Conservation (phyloP, 1,140 invertebrate species). For the Drosophila simulans region DNA sequence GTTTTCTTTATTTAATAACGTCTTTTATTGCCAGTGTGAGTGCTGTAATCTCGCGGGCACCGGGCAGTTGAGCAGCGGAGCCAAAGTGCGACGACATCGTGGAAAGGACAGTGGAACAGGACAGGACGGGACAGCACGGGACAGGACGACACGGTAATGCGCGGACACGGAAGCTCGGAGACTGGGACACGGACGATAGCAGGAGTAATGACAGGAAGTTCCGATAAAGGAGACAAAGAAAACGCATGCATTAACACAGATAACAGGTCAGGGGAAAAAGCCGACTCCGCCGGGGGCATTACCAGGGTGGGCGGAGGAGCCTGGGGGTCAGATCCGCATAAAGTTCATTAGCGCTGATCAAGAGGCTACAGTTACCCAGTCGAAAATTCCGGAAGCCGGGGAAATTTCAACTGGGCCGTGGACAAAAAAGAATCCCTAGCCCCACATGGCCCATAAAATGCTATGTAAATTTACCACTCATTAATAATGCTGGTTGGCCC, state of each 20-base stretch:
- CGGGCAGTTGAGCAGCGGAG: conserved; percentile 17
- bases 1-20: neutral
- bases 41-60: conserved; percentile 53
- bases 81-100: conserved; percentile 26
- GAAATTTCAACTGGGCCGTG: conserved; percentile 12
- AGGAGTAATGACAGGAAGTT: conserved; percentile 75
- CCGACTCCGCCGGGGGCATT: conserved; percentile 5
- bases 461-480: conserved; percentile 50
- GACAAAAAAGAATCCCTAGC: conserved; percentile 25
- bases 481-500: conserved; percentile 54
- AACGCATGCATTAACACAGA: conserved; percentile 76
- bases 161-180: conserved; percentile 48
- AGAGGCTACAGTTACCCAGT: conserved; percentile 23
- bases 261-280: conserved; percentile 44
- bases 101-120: conserved; percentile 7
- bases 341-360: conserved; percentile 77
- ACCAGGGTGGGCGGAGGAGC: neutral
- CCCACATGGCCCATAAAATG: conserved; percentile 55
- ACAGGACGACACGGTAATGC: conserved; percentile 58
- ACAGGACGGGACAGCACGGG: conserved; percentile 1
- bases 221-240: conserved; percentile 71
- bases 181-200: conserved; percentile 56
- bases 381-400: conserved; percentile 35
- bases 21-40: conserved; percentile 17
- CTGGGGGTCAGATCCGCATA: conserved; percentile 34